Evolutionary conservation across 2,888 invertebrate genomes (phyloP), one percentile per base, ranked within the genome.

Genomic region (Galeopsomyia nigrocyanea): DNA sequence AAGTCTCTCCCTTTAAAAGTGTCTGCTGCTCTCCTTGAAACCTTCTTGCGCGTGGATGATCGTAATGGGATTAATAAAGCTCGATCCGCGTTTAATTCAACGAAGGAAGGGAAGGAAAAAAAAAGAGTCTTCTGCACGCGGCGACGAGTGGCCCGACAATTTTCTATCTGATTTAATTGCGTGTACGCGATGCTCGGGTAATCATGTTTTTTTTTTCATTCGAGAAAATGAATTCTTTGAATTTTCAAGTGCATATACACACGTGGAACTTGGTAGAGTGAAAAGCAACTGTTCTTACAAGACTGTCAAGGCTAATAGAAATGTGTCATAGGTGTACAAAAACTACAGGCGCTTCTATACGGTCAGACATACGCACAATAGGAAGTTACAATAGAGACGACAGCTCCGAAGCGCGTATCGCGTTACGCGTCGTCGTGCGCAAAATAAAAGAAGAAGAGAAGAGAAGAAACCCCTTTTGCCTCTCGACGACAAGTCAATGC

Each of bases 51-150:
- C 73, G 68, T 26, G 50, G 67, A 73, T 62, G 73, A 75, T 76
- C 73, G 61, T 80, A 80, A 82, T 79, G 77, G 78, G 79, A 82
- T 82, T 82, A 81, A 82, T 82, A 82, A 82, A 79, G 80, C 77
- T 71, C 75, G 73, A 74, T 73, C 75, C 80, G 77, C 76, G 73
- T 77, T 77, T 78, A 78, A 79, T 80, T 72, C 77, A 72, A 31
- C 31, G 31, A 31, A 62, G 74, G 67, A 71, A 70, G 64, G 68
- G 71, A 51, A 60, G 57, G 73, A 68, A 53, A 58, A 53, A 71
- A 26, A 22, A 58, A 70, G n/a, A 60, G 46, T 51, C 14, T 62
- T 26, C 39, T 72, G 79, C 81, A 77, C 79, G 79, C 77, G 80
- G 77, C 61, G 58, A 63, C 64, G 71, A 74, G 71, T 68, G 68